Conservation (phyloP, 2,113 vertebrate genomes). For the Oreotrochilus melanogaster region DNA sequence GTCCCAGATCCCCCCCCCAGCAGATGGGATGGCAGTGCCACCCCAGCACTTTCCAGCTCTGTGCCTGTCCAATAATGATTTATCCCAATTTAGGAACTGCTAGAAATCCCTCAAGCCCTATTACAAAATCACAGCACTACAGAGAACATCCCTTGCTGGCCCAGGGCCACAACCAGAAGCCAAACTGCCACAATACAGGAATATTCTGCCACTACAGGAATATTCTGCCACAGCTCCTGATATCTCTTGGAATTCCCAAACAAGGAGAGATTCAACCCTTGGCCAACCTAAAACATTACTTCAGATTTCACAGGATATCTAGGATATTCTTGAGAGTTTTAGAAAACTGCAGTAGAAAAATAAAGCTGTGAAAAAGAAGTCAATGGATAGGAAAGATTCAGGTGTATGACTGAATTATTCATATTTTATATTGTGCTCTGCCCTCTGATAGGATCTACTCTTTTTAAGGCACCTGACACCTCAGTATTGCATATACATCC, state of each 20-base stretch:
- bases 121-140: background rate
- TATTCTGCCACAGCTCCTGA: background rate
- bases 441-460: background rate
- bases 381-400: background rate
- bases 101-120: background rate
- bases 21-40: background rate
- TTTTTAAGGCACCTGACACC: slow-evolving; percentile 18
- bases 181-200: background rate
- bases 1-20: background rate
- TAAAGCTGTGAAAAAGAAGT: background rate
- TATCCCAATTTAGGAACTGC: background rate
- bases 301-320: background rate
- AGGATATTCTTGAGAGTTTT: background rate
- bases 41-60: background rate
- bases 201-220: background rate
- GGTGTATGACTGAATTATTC: background rate
- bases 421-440: slow-evolving; percentile 17
- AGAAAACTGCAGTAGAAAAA: slow-evolving; percentile 35
- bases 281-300: background rate
- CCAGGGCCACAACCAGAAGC: background rate
- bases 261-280: background rate
- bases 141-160: slow-evolving; percentile 7
- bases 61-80: background rate
- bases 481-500: background rate
- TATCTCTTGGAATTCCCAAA: background rate